Evolutionary conservation across 2,888 invertebrate species (phyloP).

Genomic region (Acronicta aceris): DNA sequence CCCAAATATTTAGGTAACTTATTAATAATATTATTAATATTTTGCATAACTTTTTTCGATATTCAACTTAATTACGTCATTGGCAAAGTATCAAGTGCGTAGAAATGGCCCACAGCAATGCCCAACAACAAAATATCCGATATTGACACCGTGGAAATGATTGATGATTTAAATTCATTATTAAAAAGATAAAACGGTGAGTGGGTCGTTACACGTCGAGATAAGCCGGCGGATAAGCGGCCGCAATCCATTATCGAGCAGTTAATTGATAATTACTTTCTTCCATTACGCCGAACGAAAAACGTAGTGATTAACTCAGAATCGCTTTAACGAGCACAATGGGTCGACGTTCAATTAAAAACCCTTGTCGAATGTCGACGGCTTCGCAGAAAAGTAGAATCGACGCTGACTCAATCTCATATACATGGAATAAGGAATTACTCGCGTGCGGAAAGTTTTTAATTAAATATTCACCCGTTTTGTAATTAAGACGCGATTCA

Average conservation of each 20-base stretch:
- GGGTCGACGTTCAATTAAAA: constrained; percentile 87
- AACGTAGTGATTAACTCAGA: constrained; percentile 87
- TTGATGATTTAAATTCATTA: constrained; percentile 79
- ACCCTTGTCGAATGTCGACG: constrained; percentile 86
- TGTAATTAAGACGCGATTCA: constrained; percentile 87
- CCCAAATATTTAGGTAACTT: constrained; percentile 47
- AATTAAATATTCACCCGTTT: constrained; percentile 88
- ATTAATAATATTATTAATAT: no score
- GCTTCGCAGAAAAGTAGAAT: constrained; percentile 82
- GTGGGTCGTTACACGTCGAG: constrained; percentile 78
- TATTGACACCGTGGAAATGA: constrained; percentile 67
- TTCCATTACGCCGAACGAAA: constrained; percentile 87
- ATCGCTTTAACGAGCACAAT: constrained; percentile 88
- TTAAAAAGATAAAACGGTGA: constrained; percentile 77
- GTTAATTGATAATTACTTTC: constrained; percentile 89
- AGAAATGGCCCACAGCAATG: constrained; percentile 39
- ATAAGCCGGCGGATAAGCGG: constrained; percentile 84
- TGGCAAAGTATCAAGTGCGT: constrained; percentile 36
- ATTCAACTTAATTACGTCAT: constrained; percentile 43
- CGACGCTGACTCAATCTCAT: constrained; percentile 86
- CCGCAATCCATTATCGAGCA: constrained; percentile 87
- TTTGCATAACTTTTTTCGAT: constrained; percentile 36
- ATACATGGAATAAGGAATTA: constrained; percentile 88
- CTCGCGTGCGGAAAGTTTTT: constrained; percentile 88
- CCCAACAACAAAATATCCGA: constrained; percentile 52